Evolutionary conservation across 2,888 invertebrate genomes (phyloP), one percentile per base, ranked within the genome.

Genomic region (Craniophora ligustri): DNA sequence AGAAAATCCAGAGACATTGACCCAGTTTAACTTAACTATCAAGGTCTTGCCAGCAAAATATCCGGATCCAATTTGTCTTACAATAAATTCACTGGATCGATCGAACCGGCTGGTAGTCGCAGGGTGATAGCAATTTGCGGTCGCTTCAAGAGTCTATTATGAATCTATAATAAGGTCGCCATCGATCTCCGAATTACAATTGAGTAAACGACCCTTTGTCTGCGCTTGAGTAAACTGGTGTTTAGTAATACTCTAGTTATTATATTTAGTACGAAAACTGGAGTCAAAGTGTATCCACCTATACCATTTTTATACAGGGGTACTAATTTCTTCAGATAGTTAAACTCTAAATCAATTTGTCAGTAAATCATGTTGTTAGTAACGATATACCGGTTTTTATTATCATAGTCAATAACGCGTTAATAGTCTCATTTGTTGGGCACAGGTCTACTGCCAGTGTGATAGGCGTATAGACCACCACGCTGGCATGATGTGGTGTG

Each of bases 51-150:
- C 41, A 39, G 51, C 31, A 56, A 66, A 64, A 61, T 54, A 63
- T 75, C 67, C 48, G 42, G 74, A 74, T 73, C 74, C 66, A 74
- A 74, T 74, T 74, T 74, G 59, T 76, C 53, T 54, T 57, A 74
- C 74, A 74, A 75, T 69, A 71, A 73, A 63, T 73, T 68, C 61
- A 51, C 49, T 34, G 49, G 58, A 71, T 73, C 66, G 74, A 73
- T 70, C 64, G 55, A 40, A 34, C 16, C n/a, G 47, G 35, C 35
- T 56, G 61, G 57, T 51, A 65, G 73, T 65, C 64, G 50, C 28
- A 28, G 55, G 39, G 45, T 56, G 76, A 63, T 73, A 56, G 68
- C 74, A 76, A 74, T 73, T 74, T 76, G 62, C 76, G 63, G 63
- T 50, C 41, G 55, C 39, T 32, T 57, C 42, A 48, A 75, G 58